Evolutionary conservation across 2,888 invertebrate species (phyloP).

Genomic region (Drepanosiphum platanoidis): DNA sequence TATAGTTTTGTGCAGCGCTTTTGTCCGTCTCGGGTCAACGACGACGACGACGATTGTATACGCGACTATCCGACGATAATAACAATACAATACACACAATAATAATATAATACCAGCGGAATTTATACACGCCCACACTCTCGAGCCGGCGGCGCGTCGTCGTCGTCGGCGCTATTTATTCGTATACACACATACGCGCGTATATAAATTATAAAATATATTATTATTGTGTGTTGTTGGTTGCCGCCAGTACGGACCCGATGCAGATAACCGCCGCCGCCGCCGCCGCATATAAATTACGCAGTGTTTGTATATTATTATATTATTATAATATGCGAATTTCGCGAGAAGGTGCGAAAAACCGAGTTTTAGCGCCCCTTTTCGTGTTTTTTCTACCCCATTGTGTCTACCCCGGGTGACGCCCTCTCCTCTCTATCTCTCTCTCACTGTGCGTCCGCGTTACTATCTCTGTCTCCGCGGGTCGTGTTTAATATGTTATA

Average conservation of each 20-base stretch:
- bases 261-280: neutral
- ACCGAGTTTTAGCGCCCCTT: slow-evolving; percentile 13
- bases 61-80: neutral
- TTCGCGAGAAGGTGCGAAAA: slow-evolving; percentile 28
- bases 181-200: neutral
- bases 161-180: slow-evolving; percentile 13
- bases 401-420: neutral
- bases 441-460: neutral
- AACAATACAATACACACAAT: slow-evolving; percentile 29
- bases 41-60: slow-evolving; percentile 21
- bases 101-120: slow-evolving; percentile 7
- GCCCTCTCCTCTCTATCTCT: neutral
- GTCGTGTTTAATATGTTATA: no score
- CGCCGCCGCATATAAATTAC: slow-evolving; percentile 3
- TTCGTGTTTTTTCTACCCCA: no score
- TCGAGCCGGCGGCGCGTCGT: neutral
- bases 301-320: neutral
- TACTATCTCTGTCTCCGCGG: neutral
- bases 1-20: neutral
- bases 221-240: slow-evolving; percentile 40
- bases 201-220: slow-evolving; percentile 10
- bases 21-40: slow-evolving; percentile 31
- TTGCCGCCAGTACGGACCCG: neutral
- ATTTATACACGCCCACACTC: slow-evolving; percentile 14
- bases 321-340: neutral